Base-by-base conservation (phyloP, 1,140 invertebrate genomes). In the Brachionus manjavacas region DNA sequence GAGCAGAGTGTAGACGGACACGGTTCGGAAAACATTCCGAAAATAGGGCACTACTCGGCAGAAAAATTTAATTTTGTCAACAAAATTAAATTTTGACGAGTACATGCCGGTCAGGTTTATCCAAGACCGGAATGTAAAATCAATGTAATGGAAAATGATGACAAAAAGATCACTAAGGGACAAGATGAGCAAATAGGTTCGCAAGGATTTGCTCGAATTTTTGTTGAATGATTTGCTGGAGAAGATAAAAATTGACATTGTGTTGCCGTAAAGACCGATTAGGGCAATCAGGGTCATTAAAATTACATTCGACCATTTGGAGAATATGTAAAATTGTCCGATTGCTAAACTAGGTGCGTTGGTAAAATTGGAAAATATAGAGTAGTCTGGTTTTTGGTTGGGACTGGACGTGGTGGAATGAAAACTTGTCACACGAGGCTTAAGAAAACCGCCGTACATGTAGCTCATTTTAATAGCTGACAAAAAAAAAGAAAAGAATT, bases 81-180 rank as follows among this genome's bases (percentile, higher is more conserved):
- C 72, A 76, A 76, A 76, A 49, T 76, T 76, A 49, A 76, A 49
- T 14, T 76, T 46, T 11, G 72, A 76, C 25, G 41, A 23, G 46
- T 76, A 76, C 25, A 46, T 49, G 46, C 72, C 72, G 4, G 72
- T 76, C 6, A 76, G 20, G 14, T 76, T 76, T 11, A 76, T 49
- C 72, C 72, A 76, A 25, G 72, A 76, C 3, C 72, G 39, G 25
- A 76, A 76, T n/a, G 72, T 76, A 49, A 76, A 76, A 49, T 76
- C 72, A 46, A 76, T 76, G 20, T 76, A 76, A 14, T 76, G 72
- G 1, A 76, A 49, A 11, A 76, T 35, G 0, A 76, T 76, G 8
- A 76, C 72, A 35, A 46, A 76, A 31, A 76, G 23, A 49, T 76
- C 72, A 20, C 72, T 76, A 25, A 76, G 11, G 23, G 72, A 76